These are phyloP conservation scores for Drosophila falleni DNA, from an alignment of 2,888 invertebrate genomes.

Conservation along the genomic window DNA sequence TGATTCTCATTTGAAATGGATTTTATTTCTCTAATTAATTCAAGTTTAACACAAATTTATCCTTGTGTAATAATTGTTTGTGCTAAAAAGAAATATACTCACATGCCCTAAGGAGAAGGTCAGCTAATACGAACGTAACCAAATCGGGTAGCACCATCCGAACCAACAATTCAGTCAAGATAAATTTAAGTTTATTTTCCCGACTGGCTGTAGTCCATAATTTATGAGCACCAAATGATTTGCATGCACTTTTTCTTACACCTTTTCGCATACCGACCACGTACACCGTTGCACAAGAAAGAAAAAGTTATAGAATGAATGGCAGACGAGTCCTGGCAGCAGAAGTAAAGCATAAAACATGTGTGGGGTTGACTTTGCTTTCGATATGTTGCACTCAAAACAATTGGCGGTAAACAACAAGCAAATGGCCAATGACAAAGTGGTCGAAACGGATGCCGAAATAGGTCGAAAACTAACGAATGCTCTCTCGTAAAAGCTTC, in stretches of 20 bases:
- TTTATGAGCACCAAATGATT: slow-evolving; percentile 76
- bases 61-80: background rate
- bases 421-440: slow-evolving; percentile 55
- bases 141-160: slow-evolving; percentile 1
- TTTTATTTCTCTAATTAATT: too few relatives aligned
- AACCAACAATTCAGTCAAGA: slow-evolving; percentile 42
- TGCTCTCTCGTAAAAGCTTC: slow-evolving; percentile 56
- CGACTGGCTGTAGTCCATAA: slow-evolving; percentile 57
- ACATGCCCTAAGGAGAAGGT: too few relatives aligned
- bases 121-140: slow-evolving; percentile 22
- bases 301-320: background rate
- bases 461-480: slow-evolving; percentile 44
- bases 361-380: slow-evolving; percentile 38
- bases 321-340: slow-evolving; percentile 2
- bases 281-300: slow-evolving; percentile 13
- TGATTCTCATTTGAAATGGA: too few relatives aligned
- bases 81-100: background rate
- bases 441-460: slow-evolving; percentile 65
- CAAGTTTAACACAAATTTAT: background rate
- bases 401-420: slow-evolving; percentile 65
- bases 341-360: slow-evolving; percentile 33
- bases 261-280: slow-evolving; percentile 31
- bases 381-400: slow-evolving; percentile 66
- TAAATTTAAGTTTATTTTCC: slow-evolving; percentile 75
- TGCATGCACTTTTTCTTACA: slow-evolving; percentile 70